A percentile compares a stretch with the other conserved stretches of the same genome.
Conservation (phyloP, 2,888 invertebrate species). For the Eubasilissa splendida region DNA sequence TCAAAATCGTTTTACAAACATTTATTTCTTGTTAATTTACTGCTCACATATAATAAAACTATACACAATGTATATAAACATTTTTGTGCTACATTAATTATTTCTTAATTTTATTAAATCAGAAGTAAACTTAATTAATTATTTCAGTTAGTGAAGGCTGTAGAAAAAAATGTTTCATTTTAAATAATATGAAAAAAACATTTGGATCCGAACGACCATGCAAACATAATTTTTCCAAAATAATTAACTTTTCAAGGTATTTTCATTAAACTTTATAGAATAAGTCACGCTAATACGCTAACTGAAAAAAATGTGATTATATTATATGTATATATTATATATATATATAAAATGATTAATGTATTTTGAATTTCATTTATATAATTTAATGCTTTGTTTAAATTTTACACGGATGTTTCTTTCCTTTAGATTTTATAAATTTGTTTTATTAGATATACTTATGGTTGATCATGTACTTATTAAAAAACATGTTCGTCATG, state of each 20-base stretch:
- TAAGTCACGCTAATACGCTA: slow-evolving; percentile 58
- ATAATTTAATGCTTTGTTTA: slow-evolving; percentile 10
- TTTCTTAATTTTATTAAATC: too few relatives aligned
- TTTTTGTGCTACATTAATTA: too few relatives aligned
- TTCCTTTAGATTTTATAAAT: slow-evolving; percentile 34
- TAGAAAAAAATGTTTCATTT: too few relatives aligned
- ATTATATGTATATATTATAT: slow-evolving; percentile 17
- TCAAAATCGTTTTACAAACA: background rate
- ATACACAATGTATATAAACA: too few relatives aligned
- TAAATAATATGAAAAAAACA: too few relatives aligned
- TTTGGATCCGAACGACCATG: slow-evolving; percentile 1
- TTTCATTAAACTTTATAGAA: slow-evolving; percentile 56
- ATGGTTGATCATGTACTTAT: background rate
- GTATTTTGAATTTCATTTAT: slow-evolving; percentile 19
- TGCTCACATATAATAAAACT: too few relatives aligned
- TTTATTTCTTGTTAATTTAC: too few relatives aligned
- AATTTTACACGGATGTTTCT: background rate
- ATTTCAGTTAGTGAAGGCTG: too few relatives aligned
- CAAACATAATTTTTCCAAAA: slow-evolving; percentile 44
- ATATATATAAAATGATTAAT: slow-evolving; percentile 48
- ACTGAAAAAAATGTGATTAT: slow-evolving; percentile 58
- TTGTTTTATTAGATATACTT: slow-evolving; percentile 11
- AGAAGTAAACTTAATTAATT: too few relatives aligned
- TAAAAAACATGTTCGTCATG: background rate
- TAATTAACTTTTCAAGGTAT: slow-evolving; percentile 56